Percentiles rank a stretch among this genome's conserved stretches.
These are phyloP conservation scores for Marcusenius ussheri DNA, from an alignment of 2,113 vertebrate genomes.

Conservation along the genomic window DNA sequence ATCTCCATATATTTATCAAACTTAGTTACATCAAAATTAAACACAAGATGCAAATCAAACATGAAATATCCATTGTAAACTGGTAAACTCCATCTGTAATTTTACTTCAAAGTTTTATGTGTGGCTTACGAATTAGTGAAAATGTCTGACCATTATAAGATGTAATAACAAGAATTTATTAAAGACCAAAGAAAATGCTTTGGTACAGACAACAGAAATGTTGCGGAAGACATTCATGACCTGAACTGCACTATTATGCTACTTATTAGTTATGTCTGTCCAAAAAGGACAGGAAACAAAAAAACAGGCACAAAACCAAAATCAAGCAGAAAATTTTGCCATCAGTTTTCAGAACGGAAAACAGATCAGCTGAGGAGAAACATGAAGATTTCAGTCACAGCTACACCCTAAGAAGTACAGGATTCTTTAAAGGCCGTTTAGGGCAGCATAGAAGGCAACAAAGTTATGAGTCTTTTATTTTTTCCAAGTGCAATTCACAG, in stretches of 20 bases:
- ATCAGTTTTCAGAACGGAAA: not conserved
- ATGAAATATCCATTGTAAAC: not conserved
- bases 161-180: conserved; percentile 35
- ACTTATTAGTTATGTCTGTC: not conserved
- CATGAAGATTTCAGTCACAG: not conserved
- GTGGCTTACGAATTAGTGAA: not conserved
- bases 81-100: not conserved
- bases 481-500: not conserved
- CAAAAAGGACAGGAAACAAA: not conserved
- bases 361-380: not conserved
- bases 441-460: conserved; percentile 4
- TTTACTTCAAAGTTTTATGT: too few relatives aligned
- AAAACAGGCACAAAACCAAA: not conserved
- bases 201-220: conserved; percentile 19
- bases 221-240: conserved; percentile 15
- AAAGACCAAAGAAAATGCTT: conserved; percentile 4
- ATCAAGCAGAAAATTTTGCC: conserved; percentile 6
- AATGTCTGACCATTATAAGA: conserved; percentile 10
- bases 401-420: not conserved
- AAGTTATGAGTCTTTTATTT: not conserved
- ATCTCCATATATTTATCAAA: not conserved
- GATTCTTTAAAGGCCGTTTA: not conserved
- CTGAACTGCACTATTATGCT: not conserved
- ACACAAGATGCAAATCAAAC: not conserved
- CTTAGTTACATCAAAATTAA: not conserved